Conservation (phyloP, 64 coral and sea anemone species). For the Astreopora myriophthalma region DNA sequence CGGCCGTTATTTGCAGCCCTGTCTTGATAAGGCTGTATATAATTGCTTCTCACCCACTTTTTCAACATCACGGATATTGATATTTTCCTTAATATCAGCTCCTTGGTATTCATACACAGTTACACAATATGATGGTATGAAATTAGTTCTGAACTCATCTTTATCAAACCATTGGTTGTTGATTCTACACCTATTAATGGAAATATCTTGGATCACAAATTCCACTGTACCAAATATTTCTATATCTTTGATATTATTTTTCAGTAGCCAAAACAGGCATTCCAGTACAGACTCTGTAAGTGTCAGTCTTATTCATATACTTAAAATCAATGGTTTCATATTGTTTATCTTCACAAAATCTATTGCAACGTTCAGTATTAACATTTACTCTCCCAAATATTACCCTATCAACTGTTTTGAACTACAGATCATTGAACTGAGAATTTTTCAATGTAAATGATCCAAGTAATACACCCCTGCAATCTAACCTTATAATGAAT, state of each 20-base stretch:
- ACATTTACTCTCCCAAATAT: background rate
- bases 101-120: conserved; percentile 29
- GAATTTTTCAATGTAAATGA: too few relatives aligned
- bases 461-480: too few relatives aligned
- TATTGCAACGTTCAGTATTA: background rate
- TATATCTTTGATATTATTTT: conserved; percentile 36
- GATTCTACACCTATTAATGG: too few relatives aligned
- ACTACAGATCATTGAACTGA: too few relatives aligned
- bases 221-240: conserved; percentile 28
- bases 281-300: background rate
- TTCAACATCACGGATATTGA: too few relatives aligned
- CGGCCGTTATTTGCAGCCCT: too few relatives aligned
- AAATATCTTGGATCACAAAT: background rate
- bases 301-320: background rate
- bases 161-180: background rate
- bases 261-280: conserved; percentile 1
- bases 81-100: too few relatives aligned
- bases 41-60: too few relatives aligned
- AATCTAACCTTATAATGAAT: too few relatives aligned
- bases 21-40: too few relatives aligned
- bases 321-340: background rate
- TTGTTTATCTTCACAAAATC: background rate
- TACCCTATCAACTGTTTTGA: too few relatives aligned
- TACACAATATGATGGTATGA: background rate
- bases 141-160: background rate